A percentile compares a stretch with the other conserved stretches of the same genome.
phyloP scores from a whole-genome alignment of 2,888 invertebrate genomes.

The Thyatira batis region DNA sequence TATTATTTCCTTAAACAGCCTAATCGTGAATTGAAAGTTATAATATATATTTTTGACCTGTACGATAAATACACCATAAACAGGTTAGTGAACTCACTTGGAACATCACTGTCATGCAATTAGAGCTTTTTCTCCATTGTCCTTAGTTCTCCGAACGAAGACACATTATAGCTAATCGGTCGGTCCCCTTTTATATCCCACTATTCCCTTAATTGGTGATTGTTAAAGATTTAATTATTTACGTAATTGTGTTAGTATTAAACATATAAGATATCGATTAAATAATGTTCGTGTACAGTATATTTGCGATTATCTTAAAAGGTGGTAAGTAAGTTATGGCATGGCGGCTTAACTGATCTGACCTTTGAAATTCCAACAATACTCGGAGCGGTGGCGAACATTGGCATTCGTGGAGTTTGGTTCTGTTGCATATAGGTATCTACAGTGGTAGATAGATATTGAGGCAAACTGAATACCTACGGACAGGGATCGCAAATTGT shows the following conservation, averaged over 20 bases:
- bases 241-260: not conserved
- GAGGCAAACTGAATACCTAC: not conserved
- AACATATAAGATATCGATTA: not conserved
- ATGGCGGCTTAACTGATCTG: slow-evolving; percentile 41
- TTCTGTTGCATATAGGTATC: slow-evolving; percentile 31
- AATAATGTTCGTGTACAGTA: slow-evolving; percentile 8
- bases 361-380: slow-evolving; percentile 62
- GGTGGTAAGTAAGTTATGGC: slow-evolving; percentile 43
- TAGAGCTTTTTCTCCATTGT: slow-evolving; percentile 64
- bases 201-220: slow-evolving; percentile 60
- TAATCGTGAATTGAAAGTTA: no score
- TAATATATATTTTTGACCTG: not conserved
- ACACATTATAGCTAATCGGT: slow-evolving; percentile 62
- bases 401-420: slow-evolving; percentile 43
- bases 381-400: slow-evolving; percentile 45
- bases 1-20: not conserved
- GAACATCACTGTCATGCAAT: slow-evolving; percentile 55
- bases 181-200: slow-evolving; percentile 43
- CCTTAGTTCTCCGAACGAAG: slow-evolving; percentile 54
- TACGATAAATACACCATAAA: slow-evolving; percentile 11
- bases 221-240: slow-evolving; percentile 15
- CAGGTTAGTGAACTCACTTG: slow-evolving; percentile 45
- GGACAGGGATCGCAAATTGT: slow-evolving; percentile 19
- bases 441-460: slow-evolving; percentile 18
- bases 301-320: slow-evolving; percentile 29